Evolutionary conservation across 1,140 invertebrate species (phyloP).

Genomic region (Limonius californicus): DNA sequence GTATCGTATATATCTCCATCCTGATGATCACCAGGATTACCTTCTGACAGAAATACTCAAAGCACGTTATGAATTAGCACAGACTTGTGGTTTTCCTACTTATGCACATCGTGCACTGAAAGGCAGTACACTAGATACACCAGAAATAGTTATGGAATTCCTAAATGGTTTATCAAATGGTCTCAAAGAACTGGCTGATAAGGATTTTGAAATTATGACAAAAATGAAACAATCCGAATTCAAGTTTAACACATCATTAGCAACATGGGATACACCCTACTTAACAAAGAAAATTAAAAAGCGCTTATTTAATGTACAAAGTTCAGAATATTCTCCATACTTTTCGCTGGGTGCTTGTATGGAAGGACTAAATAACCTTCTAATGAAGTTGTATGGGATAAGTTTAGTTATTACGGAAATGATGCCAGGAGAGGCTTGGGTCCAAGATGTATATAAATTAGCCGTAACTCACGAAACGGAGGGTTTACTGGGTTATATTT

Average conservation of each 20-base stretch:
- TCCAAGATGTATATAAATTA: constrained; percentile 83
- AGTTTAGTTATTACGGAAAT: constrained; percentile 67
- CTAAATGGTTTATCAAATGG: constrained; percentile 71
- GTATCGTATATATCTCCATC: constrained; percentile 81
- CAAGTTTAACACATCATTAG: constrained; percentile 48
- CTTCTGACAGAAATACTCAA: constrained; percentile 69
- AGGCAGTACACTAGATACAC: constrained; percentile 83
- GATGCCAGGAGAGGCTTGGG: constrained; percentile 77
- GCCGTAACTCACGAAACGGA: constrained; percentile 75
- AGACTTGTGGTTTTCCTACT: constrained; percentile 80
- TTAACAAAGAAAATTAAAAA: constrained; percentile 69
- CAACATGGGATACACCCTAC: constrained; percentile 84
- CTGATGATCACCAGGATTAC: constrained; percentile 72
- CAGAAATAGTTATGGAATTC: constrained; percentile 64
- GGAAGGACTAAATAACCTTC: constrained; percentile 89
- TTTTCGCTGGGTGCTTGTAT: constrained; percentile 94
- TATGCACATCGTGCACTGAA: constrained; percentile 86
- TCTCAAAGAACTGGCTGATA: constrained; percentile 58
- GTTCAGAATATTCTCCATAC: constrained; percentile 76
- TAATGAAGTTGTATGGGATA: constrained; percentile 77
- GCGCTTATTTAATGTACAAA: constrained; percentile 62
- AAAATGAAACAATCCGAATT: constrained; percentile 65
- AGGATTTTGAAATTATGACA: constrained; percentile 71
- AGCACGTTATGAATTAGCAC: constrained; percentile 72
- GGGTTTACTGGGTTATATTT: constrained; percentile 87